Conservation (phyloP, 37 sponge, comb jelly and placozoan species). For the Amphimedon queenslandica region DNA sequence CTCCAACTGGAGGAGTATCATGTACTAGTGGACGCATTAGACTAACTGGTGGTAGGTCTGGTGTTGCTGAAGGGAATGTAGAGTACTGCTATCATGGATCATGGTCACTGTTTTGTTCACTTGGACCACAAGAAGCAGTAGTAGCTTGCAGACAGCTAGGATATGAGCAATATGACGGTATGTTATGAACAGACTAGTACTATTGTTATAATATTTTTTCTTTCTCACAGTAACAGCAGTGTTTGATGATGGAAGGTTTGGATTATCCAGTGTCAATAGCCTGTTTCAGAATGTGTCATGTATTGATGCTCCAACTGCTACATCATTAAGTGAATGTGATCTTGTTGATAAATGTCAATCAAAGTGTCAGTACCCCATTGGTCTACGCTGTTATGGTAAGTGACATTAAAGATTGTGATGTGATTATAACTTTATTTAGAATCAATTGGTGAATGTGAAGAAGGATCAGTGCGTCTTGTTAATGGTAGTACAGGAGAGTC, state of each 20-base stretch:
- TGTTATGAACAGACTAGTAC: background rate
- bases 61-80: background rate
- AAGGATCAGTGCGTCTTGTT: background rate
- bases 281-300: background rate
- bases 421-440: background rate
- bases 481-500: background rate
- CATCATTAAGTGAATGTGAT: background rate
- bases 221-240: background rate
- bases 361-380: background rate
- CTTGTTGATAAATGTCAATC: slow-evolving; percentile 1
- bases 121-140: background rate
- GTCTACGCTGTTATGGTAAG: background rate
- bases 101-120: background rate
- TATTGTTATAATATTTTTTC: background rate
- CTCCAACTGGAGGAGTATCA: background rate
- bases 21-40: background rate
- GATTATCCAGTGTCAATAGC: background rate
- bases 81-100: slow-evolving; percentile 5
- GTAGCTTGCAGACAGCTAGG: slow-evolving; percentile 10
- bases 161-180: slow-evolving; percentile 1
- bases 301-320: background rate
- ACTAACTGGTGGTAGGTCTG: background rate
- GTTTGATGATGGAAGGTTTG: slow-evolving; percentile 4
- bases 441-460: background rate
- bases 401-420: no score